These are phyloP conservation scores for Caenorhabditis elegans DNA, from an alignment of 1,140 invertebrate species.

Conservation along the genomic window WBcel235 BX284602.5:7972001-7972500, in stretches of 20 bases:
- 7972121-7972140: too few species aligned
- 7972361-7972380: not conserved
- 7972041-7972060: too few species aligned
- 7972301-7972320: conserved; percentile 22
- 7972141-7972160: too few species aligned
- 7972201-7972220: too few species aligned
- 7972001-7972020: too few species aligned
- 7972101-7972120: too few species aligned
- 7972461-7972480: conserved; percentile 14
- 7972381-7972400: not conserved
- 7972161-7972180: too few species aligned
- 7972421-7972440: not conserved
- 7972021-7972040: too few species aligned
- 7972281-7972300: not conserved
- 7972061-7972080: too few species aligned
- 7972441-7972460: not conserved
- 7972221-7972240: not conserved
- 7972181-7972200: too few species aligned
- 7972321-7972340: not conserved
- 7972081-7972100: too few species aligned
- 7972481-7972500: conserved; percentile 23
- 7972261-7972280: conserved; percentile 13
- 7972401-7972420: not conserved
- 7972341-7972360: not conserved
- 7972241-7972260: conserved; percentile 17